phyloP scores from a whole-genome alignment of 2,113 vertebrate species.

The Clarias macrocephalus region DNA sequence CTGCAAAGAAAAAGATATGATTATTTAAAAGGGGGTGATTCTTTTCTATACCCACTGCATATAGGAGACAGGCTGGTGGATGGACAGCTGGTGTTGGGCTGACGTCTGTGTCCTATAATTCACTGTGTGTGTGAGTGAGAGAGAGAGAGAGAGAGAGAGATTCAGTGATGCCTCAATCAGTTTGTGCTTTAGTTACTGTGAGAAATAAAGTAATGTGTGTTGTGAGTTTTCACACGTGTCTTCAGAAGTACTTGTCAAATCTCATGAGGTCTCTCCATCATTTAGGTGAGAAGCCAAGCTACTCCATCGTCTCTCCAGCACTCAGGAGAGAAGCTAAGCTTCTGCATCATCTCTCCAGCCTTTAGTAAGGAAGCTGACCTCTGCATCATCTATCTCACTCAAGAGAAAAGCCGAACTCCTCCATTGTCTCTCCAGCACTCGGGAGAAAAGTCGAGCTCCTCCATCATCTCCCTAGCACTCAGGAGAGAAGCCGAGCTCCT shows the following conservation, averaged over 20 bases:
- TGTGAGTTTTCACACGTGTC: not conserved
- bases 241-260: not conserved
- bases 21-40: too few relatives aligned
- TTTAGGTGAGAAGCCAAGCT: not conserved
- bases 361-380: not conserved
- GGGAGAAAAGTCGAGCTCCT: not conserved
- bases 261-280: not conserved
- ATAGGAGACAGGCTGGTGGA: too few relatives aligned
- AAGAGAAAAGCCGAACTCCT: not conserved
- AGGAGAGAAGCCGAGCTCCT: not conserved
- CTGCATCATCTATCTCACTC: too few relatives aligned
- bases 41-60: too few relatives aligned
- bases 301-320: not conserved
- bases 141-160: not conserved
- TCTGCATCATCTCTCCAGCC: not conserved
- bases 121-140: not conserved
- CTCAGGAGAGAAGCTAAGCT: not conserved
- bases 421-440: not conserved
- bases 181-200: not conserved
- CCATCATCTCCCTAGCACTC: not conserved
- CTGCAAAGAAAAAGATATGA: too few relatives aligned
- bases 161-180: not conserved
- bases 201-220: slow-evolving; percentile 1
- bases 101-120: too few relatives aligned
- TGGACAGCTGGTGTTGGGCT: too few relatives aligned